Conservation (phyloP, 37 sponge, comb jelly and placozoan genomes). For the Halichondria panicea region DNA sequence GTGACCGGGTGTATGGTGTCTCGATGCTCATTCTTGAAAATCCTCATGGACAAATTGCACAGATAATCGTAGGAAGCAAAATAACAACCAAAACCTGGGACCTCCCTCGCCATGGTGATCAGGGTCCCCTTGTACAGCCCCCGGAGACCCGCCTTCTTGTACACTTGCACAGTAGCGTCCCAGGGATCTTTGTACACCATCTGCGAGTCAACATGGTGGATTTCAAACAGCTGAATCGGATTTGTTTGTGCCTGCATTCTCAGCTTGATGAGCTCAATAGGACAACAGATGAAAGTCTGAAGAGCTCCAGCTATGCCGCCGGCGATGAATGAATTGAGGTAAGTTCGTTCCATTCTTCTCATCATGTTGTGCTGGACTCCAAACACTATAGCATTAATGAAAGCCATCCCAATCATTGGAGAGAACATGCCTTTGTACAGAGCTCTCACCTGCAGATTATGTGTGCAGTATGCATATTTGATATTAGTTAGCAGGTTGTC, state of each 20-base stretch:
- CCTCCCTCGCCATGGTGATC: slow-evolving; percentile 70
- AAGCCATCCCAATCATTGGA: slow-evolving; percentile 77
- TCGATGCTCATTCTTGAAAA: background rate
- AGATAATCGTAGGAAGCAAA: slow-evolving; percentile 71
- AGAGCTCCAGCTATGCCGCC: slow-evolving; percentile 71
- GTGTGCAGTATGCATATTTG: no score
- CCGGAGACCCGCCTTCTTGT: slow-evolving; percentile 51
- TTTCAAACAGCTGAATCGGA: slow-evolving; percentile 3
- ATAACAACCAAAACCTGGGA: slow-evolving; percentile 73
- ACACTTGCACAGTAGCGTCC: slow-evolving; percentile 63
- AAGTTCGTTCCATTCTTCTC: slow-evolving; percentile 17
- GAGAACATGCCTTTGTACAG: slow-evolving; percentile 90
- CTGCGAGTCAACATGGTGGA: background rate
- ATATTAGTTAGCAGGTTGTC: no score
- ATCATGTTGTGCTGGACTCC: slow-evolving; percentile 75
- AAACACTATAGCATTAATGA: slow-evolving; percentile 86
- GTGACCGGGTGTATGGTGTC: slow-evolving; percentile 32
- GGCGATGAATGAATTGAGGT: slow-evolving; percentile 49
- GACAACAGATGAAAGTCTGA: slow-evolving; percentile 50
- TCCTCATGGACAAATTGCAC: slow-evolving; percentile 15
- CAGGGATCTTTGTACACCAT: slow-evolving; percentile 54
- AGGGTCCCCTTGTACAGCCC: slow-evolving; percentile 70
- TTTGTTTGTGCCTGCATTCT: slow-evolving; percentile 80
- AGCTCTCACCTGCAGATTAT: slow-evolving; percentile 70
- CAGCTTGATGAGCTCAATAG: slow-evolving; percentile 84